Conservation (phyloP, 2,797 vertebrate genomes). For the Coregonus suidteri region DNA sequence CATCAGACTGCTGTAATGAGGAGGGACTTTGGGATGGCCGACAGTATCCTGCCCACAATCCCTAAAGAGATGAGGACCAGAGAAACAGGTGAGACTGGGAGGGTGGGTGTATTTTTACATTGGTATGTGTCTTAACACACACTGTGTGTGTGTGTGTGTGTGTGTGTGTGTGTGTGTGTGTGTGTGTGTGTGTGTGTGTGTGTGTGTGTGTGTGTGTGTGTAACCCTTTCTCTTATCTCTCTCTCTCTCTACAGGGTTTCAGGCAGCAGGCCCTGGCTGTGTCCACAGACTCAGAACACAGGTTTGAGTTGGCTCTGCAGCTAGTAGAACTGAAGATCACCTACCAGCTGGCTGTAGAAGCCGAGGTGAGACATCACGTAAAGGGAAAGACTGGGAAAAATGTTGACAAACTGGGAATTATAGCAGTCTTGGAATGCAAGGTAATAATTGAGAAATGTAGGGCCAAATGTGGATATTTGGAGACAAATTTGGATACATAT, state of each 20-base stretch:
- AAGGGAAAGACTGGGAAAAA: neutral
- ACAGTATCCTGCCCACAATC: constrained; percentile 90
- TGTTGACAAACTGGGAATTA: neutral
- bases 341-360: constrained; percentile 53
- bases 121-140: neutral
- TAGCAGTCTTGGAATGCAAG: neutral
- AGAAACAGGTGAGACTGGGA: constrained; percentile 82
- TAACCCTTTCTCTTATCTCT: neutral
- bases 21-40: constrained; percentile 90
- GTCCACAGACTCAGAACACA: constrained; percentile 79
- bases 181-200: neutral
- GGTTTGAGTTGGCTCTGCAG: constrained; percentile 92
- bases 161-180: neutral
- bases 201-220: neutral
- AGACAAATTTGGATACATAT: neutral
- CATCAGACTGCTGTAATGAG: constrained; percentile 95
- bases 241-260: constrained; percentile 58
- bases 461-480: neutral
- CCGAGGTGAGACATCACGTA: constrained; percentile 48
- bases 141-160: neutral
- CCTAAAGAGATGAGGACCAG: constrained; percentile 92
- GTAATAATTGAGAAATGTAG: neutral
- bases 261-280: constrained; percentile 69
- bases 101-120: neutral
- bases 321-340: constrained; percentile 82